phyloP scores from a whole-genome alignment of 2,113 vertebrate species.

The Pan paniscus region DNA sequence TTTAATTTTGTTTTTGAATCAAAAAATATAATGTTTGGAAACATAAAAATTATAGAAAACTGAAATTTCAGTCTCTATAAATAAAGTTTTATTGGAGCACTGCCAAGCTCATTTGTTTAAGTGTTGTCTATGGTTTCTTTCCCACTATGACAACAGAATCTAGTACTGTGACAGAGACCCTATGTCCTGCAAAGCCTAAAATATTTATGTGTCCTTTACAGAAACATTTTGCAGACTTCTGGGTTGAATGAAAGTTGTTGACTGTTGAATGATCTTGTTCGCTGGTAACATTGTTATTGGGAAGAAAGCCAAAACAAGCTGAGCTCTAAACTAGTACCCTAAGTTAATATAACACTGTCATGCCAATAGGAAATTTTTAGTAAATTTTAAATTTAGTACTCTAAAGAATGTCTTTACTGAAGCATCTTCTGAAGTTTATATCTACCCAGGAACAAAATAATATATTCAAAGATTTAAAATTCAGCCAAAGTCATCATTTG shows the following conservation, averaged over 20 bases:
- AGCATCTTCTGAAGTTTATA: background rate
- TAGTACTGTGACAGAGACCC: background rate
- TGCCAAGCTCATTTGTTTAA: background rate
- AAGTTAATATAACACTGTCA: background rate
- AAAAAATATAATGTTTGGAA: background rate
- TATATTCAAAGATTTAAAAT: slow-evolving; percentile 27
- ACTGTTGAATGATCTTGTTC: background rate
- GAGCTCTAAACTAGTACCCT: background rate
- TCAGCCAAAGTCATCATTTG: background rate
- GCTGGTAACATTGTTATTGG: background rate
- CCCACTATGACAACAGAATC: background rate
- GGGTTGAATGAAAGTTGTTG: background rate
- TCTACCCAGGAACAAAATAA: background rate
- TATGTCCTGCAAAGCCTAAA: background rate
- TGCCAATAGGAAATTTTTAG: background rate
- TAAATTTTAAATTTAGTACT: background rate
- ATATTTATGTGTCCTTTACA: background rate
- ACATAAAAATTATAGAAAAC: background rate
- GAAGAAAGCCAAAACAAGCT: background rate
- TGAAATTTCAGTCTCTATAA: background rate
- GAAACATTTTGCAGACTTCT: background rate
- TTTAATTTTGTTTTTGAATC: background rate
- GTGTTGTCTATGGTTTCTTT: background rate
- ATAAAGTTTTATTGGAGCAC: background rate
- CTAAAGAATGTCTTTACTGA: background rate